Base-by-base conservation (phyloP, 2,888 invertebrate species). In the Eudasyphora cyanicolor region DNA sequence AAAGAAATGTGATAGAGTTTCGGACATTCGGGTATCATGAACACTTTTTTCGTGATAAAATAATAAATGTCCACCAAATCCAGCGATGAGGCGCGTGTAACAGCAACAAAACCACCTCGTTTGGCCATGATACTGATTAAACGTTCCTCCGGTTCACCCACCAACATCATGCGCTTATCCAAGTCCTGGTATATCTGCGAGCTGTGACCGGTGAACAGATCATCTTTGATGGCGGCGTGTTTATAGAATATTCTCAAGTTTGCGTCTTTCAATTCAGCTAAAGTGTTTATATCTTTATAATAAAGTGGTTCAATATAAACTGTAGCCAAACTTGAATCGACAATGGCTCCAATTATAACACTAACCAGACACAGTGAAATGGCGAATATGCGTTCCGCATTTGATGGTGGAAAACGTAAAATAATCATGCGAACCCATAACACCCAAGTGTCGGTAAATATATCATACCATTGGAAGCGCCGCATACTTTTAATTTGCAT, bases 261-360 rank as follows among this genome's bases (percentile, higher is more conserved):
- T 0, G 89, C 87, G 0, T 88, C 86, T n/a, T 91, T 90, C 57
- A 93, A 82, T 45, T 92, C 91, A 7, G 88, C 83, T 42, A 93
- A 81, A 0, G 91, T 92, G 51, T 91, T 91, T 8, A 91, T 89
- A 85, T 93, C 92, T 0, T 89, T 89, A 70, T 92, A 92, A 86
- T 90, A 92, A 3, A 91, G 84, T 0, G 92, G 92, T 4, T 89
- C 89, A 57, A 92, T 91, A 73, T 92, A 91, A 0, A 91, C 91
- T 0, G 91, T 92, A 3, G 92, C 91, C 69, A 93, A 86, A 35
- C 91, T 91, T 5, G 92, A 92, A 85, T 93, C 93, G 60, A 93
- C 90, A 12, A 92, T 75, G 0, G 92, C 91, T 1, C 91, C 92
- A 75, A 92, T 90, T 35, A 92, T 91, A 8, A 93, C 91, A 82